These are phyloP conservation scores for Malthinus flaveolus DNA, from an alignment of 2,888 invertebrate genomes.

Conservation along the genomic window DNA sequence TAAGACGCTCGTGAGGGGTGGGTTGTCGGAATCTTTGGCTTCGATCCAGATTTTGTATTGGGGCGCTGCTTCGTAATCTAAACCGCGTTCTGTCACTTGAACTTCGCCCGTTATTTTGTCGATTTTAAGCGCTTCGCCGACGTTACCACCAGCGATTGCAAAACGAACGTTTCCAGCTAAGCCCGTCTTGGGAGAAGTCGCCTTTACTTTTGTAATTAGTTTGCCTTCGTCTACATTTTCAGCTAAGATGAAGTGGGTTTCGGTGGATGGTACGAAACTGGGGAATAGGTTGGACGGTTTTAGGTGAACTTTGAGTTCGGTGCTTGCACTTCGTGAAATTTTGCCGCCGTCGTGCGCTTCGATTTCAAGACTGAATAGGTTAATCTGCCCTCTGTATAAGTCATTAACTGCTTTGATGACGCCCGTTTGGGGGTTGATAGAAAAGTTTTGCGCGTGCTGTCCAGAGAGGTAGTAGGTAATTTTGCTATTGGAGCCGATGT, in stretches of 20 bases:
- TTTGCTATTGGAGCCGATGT: conserved; percentile 79
- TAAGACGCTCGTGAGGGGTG: conserved; percentile 77
- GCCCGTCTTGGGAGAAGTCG: conserved; percentile 79
- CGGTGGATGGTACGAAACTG: conserved; percentile 70
- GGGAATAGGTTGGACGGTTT: conserved; percentile 81
- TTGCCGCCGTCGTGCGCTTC: conserved; percentile 81
- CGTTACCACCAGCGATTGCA: conserved; percentile 91
- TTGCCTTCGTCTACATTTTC: conserved; percentile 81
- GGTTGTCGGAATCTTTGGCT: conserved; percentile 82
- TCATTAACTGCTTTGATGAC: conserved; percentile 80
- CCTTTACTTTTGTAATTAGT: conserved; percentile 75
- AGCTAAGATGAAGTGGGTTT: conserved; percentile 74
- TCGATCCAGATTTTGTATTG: conserved; percentile 92
- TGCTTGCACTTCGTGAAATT: conserved; percentile 69
- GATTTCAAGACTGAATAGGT: conserved; percentile 72
- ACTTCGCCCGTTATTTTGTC: conserved; percentile 80
- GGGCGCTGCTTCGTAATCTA: conserved; percentile 83
- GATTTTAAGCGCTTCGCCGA: conserved; percentile 82
- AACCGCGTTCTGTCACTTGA: conserved; percentile 74
- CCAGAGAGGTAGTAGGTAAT: conserved; percentile 79
- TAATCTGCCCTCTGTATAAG: conserved; percentile 62
- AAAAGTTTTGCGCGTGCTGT: conserved; percentile 76
- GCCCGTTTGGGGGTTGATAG: conserved; percentile 79
- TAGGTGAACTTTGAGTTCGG: conserved; percentile 76
- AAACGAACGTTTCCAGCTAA: conserved; percentile 72